Evolutionary conservation across 2,113 vertebrate species (phyloP).

Genomic region (Nycticorax nycticorax): DNA sequence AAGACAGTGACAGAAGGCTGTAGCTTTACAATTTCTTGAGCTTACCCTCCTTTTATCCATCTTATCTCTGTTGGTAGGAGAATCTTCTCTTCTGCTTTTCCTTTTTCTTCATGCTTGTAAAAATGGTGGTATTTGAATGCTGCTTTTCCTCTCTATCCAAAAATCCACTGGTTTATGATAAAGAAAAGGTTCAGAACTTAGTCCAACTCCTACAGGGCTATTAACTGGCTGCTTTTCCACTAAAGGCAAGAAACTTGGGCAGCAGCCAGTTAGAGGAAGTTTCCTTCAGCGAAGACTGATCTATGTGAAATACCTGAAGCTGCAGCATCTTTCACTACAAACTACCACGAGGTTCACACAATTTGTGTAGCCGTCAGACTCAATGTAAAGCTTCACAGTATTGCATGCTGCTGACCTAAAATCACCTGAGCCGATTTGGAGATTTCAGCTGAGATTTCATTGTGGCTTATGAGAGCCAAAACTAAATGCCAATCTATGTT

Average conservation of each 20-base stretch:
- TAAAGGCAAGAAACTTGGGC: neutral
- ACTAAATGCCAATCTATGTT: neutral
- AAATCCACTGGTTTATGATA: neutral
- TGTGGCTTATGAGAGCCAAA: neutral
- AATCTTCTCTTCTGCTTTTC: neutral
- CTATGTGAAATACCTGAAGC: neutral
- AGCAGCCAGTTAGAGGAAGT: neutral
- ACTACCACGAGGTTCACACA: neutral
- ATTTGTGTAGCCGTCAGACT: neutral
- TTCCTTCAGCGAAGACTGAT: neutral
- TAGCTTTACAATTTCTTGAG: neutral
- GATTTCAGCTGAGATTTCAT: neutral
- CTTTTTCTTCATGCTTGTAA: neutral
- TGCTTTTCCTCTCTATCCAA: neutral
- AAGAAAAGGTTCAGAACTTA: neutral
- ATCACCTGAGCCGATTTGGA: neutral
- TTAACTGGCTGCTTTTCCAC: neutral
- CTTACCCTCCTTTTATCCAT: neutral
- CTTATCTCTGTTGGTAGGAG: neutral
- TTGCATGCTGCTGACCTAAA: neutral
- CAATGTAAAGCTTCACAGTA: neutral
- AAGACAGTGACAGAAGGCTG: neutral
- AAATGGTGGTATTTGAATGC: neutral
- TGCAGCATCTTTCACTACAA: neutral
- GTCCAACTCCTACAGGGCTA: neutral